These are phyloP conservation scores for Chiloscyllium punctatum DNA, from an alignment of 2,797 vertebrate species.

Conservation along the genomic window DNA sequence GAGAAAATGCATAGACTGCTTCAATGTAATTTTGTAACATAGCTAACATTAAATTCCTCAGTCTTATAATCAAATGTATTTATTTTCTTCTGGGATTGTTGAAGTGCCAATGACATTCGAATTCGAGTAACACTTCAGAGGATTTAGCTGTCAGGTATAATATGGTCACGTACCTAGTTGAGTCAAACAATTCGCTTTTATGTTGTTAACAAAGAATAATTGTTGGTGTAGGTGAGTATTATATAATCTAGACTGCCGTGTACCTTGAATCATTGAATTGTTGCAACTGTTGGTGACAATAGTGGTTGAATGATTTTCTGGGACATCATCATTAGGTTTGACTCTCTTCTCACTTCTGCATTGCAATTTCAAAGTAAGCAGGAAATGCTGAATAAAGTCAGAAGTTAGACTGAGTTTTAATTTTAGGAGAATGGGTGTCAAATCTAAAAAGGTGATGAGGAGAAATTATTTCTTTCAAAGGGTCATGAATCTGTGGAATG, in stretches of 20 bases:
- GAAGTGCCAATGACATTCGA: background rate
- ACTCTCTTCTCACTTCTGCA: background rate
- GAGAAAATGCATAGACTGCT: background rate
- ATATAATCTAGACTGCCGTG: background rate
- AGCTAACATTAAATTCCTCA: background rate
- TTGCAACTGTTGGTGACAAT: background rate
- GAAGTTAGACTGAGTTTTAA: no score
- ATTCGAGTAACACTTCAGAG: background rate
- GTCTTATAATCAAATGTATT: background rate
- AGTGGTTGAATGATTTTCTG: background rate
- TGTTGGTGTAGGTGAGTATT: background rate
- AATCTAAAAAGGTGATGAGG: no score
- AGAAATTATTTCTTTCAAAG: no score
- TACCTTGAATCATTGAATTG: background rate
- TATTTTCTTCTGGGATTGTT: background rate
- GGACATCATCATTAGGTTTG: background rate
- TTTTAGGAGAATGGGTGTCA: no score
- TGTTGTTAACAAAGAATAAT: background rate
- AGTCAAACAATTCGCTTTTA: background rate
- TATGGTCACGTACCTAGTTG: no score
- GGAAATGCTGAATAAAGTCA: background rate
- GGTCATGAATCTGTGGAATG: no score
- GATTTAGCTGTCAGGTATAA: background rate
- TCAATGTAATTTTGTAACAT: background rate
- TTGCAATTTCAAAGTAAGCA: background rate